These are phyloP conservation scores for Gymnodraco acuticeps DNA, from an alignment of 2,797 vertebrate genomes.

Conservation along the genomic window DNA sequence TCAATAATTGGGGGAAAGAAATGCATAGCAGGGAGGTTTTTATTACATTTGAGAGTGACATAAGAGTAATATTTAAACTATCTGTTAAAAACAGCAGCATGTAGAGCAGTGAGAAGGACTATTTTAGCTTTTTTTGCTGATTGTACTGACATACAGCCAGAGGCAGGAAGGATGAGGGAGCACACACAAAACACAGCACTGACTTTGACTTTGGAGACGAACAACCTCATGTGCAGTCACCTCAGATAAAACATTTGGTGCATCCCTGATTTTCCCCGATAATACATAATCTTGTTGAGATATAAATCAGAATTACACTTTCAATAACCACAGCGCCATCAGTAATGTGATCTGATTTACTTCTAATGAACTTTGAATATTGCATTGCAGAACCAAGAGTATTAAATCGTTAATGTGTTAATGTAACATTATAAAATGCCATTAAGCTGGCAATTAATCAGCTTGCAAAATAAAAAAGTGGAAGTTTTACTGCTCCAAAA, in stretches of 20 bases:
- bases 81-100: constrained; percentile 8
- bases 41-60: neutral
- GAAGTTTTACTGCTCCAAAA: constrained; percentile 68
- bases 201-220: constrained; percentile 33
- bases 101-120: constrained; percentile 5
- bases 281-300: constrained; percentile 48
- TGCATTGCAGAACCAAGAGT: constrained; percentile 74
- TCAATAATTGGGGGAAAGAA: constrained; percentile 19
- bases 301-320: constrained; percentile 80
- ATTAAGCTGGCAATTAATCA: constrained; percentile 82
- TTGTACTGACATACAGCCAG: constrained; percentile 22
- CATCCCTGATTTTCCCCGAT: constrained; percentile 40
- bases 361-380: constrained; percentile 84
- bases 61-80: neutral
- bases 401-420: constrained; percentile 83
- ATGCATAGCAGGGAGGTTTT: constrained; percentile 2
- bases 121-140: neutral
- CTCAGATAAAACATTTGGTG: constrained; percentile 54
- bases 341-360: constrained; percentile 80
- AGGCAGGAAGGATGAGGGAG: neutral
- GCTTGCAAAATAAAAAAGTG: constrained; percentile 70
- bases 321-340: constrained; percentile 74
- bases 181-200: constrained; percentile 34
- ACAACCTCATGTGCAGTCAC: constrained; percentile 28
- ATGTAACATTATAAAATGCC: constrained; percentile 83